phyloP scores from a whole-genome alignment of 2,113 vertebrate species.

The Phyllostomus discolor region DNA sequence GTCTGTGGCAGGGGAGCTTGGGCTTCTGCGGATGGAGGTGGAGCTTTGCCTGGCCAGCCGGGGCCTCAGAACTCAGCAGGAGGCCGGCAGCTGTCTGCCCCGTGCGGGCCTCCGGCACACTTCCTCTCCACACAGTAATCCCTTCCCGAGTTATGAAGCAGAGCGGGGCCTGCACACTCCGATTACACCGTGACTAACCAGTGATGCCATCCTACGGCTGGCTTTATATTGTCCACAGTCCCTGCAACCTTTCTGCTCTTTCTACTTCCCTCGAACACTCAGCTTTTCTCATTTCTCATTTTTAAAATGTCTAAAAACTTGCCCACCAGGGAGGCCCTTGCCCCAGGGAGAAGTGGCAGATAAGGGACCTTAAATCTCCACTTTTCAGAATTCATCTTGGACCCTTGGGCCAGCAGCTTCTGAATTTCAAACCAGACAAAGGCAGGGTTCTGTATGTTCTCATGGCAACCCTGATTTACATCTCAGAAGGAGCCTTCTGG shows the following conservation, averaged over 20 bases:
- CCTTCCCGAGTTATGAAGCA: background rate
- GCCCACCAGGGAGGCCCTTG: background rate
- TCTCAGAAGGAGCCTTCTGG: background rate
- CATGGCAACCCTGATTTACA: background rate
- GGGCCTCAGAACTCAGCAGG: background rate
- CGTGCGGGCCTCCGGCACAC: background rate
- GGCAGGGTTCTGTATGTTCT: background rate
- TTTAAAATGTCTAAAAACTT: background rate
- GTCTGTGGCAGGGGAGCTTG: background rate
- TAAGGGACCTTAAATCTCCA: background rate
- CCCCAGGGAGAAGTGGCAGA: background rate
- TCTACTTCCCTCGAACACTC: background rate
- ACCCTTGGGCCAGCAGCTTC: background rate
- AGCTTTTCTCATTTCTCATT: background rate
- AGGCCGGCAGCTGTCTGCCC: background rate
- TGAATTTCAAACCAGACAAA: constrained; percentile 3
- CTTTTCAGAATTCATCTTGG: background rate
- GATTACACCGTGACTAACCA: background rate
- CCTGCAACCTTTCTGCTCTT: background rate
- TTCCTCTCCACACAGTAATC: background rate
- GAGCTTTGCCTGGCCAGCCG: background rate
- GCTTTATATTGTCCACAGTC: background rate
- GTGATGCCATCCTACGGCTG: background rate
- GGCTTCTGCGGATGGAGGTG: background rate
- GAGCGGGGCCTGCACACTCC: background rate